Conservation (phyloP, 2,888 invertebrate genomes). For the Patella ulyssiponensis region DNA sequence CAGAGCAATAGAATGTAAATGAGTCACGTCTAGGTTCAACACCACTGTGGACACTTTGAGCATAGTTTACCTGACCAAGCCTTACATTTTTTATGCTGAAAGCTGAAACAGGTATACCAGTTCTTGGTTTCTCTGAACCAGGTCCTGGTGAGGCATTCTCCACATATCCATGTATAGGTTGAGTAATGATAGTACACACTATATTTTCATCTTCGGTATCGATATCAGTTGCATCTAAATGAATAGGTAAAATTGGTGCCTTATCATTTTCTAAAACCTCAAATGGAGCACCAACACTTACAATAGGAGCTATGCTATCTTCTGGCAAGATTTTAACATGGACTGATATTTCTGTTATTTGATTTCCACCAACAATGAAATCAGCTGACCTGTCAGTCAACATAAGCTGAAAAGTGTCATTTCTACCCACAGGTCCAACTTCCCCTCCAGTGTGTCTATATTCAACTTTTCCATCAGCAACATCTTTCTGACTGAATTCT, state of each 20-base stretch:
- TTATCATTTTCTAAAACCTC: constrained; percentile 66
- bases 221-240: constrained; percentile 64
- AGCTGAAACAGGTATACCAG: constrained; percentile 65
- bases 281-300: constrained; percentile 53
- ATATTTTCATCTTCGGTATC: constrained; percentile 66
- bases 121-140: constrained; percentile 65
- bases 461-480: constrained; percentile 53
- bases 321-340: constrained; percentile 64
- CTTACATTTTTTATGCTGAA: constrained; percentile 66
- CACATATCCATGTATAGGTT: constrained; percentile 68
- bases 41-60: constrained; percentile 71
- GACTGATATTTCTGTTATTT: constrained; percentile 57
- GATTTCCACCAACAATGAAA: constrained; percentile 58
- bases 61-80: constrained; percentile 65
- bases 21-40: constrained; percentile 67
- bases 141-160: constrained; percentile 68
- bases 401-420: constrained; percentile 64
- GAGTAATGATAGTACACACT: constrained; percentile 64
- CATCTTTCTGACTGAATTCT: constrained; percentile 67
- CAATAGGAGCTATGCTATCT: constrained; percentile 65
- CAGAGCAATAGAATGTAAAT: constrained; percentile 67
- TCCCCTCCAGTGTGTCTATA: constrained; percentile 69
- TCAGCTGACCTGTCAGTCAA: constrained; percentile 61
- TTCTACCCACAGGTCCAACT: constrained; percentile 54
- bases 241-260: constrained; percentile 53